Evolutionary conservation across 1,140 invertebrate species (phyloP).

Genomic region (Bombyx mandarina): DNA sequence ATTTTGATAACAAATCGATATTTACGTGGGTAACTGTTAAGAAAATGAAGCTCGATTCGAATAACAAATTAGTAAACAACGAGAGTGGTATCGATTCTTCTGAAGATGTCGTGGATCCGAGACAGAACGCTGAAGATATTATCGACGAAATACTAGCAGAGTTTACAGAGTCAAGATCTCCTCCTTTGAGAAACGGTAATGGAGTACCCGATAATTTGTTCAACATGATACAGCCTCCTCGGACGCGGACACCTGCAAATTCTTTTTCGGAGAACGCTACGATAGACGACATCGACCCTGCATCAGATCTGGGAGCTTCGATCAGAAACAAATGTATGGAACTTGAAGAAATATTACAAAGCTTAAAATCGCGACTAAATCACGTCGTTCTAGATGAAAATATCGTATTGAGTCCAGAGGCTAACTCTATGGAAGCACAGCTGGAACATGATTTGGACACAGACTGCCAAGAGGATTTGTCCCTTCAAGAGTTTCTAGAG

Average conservation of each 20-base stretch:
- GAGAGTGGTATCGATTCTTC: conserved; percentile 47
- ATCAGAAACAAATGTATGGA: conserved; percentile 67
- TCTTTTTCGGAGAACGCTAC: conserved; percentile 52
- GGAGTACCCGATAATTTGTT: conserved; percentile 48
- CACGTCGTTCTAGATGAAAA: conserved; percentile 67
- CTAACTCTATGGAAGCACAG: conserved; percentile 58
- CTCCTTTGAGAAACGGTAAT: conserved; percentile 34
- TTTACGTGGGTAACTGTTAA: conserved; percentile 19
- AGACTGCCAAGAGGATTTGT: conserved; percentile 61
- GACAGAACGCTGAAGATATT: conserved; percentile 60
- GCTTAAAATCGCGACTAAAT: conserved; percentile 64
- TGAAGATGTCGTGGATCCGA: conserved; percentile 51
- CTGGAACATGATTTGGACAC: conserved; percentile 64
- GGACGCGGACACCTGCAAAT: conserved; percentile 52
- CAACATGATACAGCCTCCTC: conserved; percentile 57
- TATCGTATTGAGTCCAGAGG: conserved; percentile 63
- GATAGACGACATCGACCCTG: conserved; percentile 63
- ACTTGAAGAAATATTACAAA: conserved; percentile 66
- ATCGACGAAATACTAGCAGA: conserved; percentile 63
- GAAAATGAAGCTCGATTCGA: conserved; percentile 61
- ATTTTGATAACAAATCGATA: conserved; percentile 53
- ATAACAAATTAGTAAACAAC: conserved; percentile 60
- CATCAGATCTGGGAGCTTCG: conserved; percentile 62
- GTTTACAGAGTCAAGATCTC: conserved; percentile 52
- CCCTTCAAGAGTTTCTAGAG: conserved; percentile 60